Conservation (phyloP, 2,888 invertebrate species). For the Chorisops tibialis region DNA sequence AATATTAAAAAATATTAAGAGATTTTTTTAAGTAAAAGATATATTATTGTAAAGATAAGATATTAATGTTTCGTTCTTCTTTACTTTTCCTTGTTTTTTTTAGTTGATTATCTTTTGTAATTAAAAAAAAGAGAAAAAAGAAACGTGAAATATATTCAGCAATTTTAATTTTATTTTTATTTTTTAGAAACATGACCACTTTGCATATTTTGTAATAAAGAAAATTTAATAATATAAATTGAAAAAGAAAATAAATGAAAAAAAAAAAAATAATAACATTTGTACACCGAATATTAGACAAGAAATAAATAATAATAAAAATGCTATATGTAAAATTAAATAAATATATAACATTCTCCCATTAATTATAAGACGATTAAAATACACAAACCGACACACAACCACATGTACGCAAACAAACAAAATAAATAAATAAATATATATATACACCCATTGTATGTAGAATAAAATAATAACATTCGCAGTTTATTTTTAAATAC, state of each 20-base stretch:
- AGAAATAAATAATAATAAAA: slow-evolving; percentile 5
- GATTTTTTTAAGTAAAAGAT: slow-evolving; percentile 11
- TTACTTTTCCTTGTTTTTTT: too few relatives aligned
- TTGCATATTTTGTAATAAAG: slow-evolving; percentile 18
- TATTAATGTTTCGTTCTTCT: not conserved
- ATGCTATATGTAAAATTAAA: slow-evolving; percentile 1
- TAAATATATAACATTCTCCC: slow-evolving; percentile 12
- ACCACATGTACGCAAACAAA: not conserved
- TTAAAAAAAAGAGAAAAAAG: too few relatives aligned
- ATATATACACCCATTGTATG: too few relatives aligned
- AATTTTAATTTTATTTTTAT: not conserved
- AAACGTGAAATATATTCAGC: too few relatives aligned
- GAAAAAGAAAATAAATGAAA: slow-evolving; percentile 2
- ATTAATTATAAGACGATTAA: not conserved
- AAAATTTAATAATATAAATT: slow-evolving; percentile 8
- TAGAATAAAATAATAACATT: too few relatives aligned
- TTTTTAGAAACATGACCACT: slow-evolving; percentile 9
- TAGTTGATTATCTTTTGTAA: too few relatives aligned
- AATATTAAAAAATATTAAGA: slow-evolving; percentile 22
- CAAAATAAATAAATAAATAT: too few relatives aligned
- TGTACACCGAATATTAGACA: slow-evolving; percentile 20
- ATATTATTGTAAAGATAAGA: slow-evolving; percentile 21
- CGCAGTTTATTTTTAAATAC: too few relatives aligned
- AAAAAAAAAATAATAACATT: slow-evolving; percentile 4
- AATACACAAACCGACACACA: not conserved